A percentile compares a stretch with the other conserved stretches of the same genome.
Conservation (phyloP, 2,797 vertebrate species). For the Furcifer pardalis region DNA sequence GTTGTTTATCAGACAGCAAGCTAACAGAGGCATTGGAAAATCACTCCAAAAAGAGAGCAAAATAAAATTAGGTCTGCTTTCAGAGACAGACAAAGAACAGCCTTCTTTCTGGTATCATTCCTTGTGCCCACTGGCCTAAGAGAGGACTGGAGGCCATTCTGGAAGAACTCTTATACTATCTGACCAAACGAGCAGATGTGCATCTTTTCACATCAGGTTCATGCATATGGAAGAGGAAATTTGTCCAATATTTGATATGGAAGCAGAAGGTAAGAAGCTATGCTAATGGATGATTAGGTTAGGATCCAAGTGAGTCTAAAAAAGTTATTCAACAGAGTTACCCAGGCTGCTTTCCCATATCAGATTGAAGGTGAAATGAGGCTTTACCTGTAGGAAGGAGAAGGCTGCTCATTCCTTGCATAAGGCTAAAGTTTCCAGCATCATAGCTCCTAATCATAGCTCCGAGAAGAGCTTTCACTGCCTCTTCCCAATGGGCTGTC, state of each 20-base stretch:
- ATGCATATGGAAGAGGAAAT: background rate
- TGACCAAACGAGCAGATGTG: background rate
- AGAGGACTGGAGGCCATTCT: background rate
- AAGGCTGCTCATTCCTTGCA: slow-evolving; percentile 80
- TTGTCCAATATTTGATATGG: background rate
- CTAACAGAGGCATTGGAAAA: background rate
- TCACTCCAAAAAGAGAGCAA: background rate
- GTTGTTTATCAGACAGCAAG: background rate
- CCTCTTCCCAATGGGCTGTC: slow-evolving; percentile 66
- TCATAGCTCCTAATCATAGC: slow-evolving; percentile 78
- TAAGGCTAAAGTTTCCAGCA: slow-evolving; percentile 78
- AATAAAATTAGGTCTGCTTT: background rate
- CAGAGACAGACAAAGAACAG: background rate
- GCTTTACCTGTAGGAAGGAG: slow-evolving; percentile 83
- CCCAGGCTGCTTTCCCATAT: background rate
- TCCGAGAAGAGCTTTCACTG: slow-evolving; percentile 77
- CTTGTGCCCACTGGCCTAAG: background rate
- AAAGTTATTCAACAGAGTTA: background rate
- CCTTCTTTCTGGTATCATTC: background rate
- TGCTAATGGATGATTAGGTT: background rate
- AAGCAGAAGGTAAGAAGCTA: background rate
- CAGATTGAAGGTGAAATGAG: background rate
- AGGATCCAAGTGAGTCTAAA: no score
- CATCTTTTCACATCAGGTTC: background rate
- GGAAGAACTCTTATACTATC: background rate